Conservation (phyloP, 2,113 vertebrate genomes). For the Oxyruncus cristatus region DNA sequence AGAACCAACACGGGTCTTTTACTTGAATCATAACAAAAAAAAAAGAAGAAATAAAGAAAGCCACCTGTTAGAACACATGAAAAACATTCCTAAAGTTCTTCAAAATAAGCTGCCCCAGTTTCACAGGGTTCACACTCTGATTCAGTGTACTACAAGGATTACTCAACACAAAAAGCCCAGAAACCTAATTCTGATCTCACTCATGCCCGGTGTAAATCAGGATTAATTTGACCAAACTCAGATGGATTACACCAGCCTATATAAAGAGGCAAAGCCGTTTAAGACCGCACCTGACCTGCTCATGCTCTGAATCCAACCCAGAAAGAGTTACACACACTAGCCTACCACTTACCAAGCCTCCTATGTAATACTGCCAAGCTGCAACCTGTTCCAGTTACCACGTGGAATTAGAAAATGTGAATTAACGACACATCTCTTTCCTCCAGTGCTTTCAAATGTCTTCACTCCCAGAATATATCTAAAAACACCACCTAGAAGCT, state of each 20-base stretch:
- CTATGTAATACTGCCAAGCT: not conserved
- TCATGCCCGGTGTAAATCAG: not conserved
- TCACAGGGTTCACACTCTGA: not conserved
- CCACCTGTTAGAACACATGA: not conserved
- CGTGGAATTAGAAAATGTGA: not conserved
- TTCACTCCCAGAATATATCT: not conserved
- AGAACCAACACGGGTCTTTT: slow-evolving; percentile 95
- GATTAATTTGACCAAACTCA: not conserved
- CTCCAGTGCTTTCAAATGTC: not conserved
- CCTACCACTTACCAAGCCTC: not conserved
- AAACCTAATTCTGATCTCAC: slow-evolving; percentile 11
- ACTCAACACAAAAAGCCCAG: slow-evolving; percentile 23
- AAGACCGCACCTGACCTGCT: not conserved
- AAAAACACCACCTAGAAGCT: not conserved
- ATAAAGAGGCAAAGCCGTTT: not conserved
- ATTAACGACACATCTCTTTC: not conserved
- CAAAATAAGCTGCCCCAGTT: not conserved
- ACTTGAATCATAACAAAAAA: slow-evolving; percentile 70
- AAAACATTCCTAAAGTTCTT: not conserved
- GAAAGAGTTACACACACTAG: not conserved
- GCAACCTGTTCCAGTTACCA: not conserved
- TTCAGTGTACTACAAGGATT: not conserved
- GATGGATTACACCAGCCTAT: not conserved
- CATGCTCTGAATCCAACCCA: not conserved
- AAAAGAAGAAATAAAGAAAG: not conserved